phyloP scores from a whole-genome alignment of 2,797 vertebrate species.

The Anolis apletophallus region DNA sequence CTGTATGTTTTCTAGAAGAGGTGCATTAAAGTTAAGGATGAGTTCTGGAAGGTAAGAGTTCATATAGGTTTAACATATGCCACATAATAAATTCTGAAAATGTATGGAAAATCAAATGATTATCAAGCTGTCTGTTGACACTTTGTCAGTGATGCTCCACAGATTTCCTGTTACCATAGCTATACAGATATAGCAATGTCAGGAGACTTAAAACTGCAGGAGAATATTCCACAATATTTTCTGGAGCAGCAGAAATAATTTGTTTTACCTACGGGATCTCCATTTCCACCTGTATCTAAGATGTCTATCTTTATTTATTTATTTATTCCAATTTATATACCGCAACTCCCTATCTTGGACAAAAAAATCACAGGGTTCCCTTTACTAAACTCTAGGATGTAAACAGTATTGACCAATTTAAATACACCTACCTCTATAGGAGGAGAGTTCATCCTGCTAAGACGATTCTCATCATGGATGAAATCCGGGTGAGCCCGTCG shows the following conservation, averaged over 20 bases:
- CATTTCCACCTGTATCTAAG: neutral
- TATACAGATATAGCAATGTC: neutral
- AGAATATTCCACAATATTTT: neutral
- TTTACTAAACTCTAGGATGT: neutral
- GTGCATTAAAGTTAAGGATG: neutral
- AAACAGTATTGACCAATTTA: conserved; percentile 17
- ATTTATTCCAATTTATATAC: too few relatives aligned
- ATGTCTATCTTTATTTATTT: too few relatives aligned
- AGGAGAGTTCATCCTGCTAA: conserved; percentile 79
- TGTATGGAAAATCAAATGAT: neutral
- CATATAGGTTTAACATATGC: neutral
- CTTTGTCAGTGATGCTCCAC: neutral
- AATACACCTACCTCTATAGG: conserved; percentile 82
- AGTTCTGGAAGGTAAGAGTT: neutral
- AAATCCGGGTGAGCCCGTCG: conserved; percentile 86
- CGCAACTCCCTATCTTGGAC: too few relatives aligned
- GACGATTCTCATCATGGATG: conserved; percentile 78
- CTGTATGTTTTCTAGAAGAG: neutral
- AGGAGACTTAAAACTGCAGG: neutral
- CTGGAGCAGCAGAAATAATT: neutral
- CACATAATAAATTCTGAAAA: neutral
- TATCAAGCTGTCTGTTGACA: neutral
- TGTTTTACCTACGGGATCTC: neutral
- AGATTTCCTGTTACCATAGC: neutral
- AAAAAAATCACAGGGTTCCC: neutral